These are phyloP conservation scores for Olivierus martensii DNA, from an alignment of 1,140 invertebrate genomes.

Conservation along the genomic window DNA sequence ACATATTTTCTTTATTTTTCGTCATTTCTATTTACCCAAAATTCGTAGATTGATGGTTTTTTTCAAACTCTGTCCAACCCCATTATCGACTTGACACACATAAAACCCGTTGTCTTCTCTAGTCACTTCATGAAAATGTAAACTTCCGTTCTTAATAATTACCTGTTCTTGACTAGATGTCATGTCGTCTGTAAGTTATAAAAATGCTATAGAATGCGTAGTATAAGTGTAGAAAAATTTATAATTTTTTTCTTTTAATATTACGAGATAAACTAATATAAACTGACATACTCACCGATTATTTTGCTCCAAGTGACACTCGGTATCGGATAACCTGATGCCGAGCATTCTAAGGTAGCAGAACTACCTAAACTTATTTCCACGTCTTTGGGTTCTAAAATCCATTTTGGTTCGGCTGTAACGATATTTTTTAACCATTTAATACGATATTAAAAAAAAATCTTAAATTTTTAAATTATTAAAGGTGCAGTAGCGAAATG, in stretches of 20 bases:
- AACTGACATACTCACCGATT: constrained; percentile 12
- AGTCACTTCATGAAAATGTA: constrained; percentile 53
- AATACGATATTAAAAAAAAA: too few species aligned
- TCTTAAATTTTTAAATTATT: too few species aligned
- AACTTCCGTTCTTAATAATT: constrained; percentile 6
- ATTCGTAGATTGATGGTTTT: constrained; percentile 5
- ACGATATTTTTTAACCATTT: too few species aligned
- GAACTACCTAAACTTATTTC: neutral
- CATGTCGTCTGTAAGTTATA: neutral
- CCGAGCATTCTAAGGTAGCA: constrained; percentile 18
- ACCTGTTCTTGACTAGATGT: neutral
- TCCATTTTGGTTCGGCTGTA: too few species aligned
- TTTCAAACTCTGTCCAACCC: constrained; percentile 26
- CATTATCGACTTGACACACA: constrained; percentile 37
- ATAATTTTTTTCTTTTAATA: too few species aligned
- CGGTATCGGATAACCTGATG: constrained; percentile 19
- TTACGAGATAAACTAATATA: too few species aligned
- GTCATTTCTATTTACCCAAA: constrained; percentile 3
- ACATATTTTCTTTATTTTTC: neutral
- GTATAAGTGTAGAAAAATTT: neutral
- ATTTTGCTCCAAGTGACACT: constrained; percentile 21
- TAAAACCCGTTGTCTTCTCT: constrained; percentile 44
- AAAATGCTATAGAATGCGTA: neutral
- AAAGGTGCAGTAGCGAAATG: too few species aligned
- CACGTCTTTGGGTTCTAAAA: too few species aligned